Evolutionary conservation across 2,113 vertebrate species (phyloP).

Genomic region (Heptranchias perlo): DNA sequence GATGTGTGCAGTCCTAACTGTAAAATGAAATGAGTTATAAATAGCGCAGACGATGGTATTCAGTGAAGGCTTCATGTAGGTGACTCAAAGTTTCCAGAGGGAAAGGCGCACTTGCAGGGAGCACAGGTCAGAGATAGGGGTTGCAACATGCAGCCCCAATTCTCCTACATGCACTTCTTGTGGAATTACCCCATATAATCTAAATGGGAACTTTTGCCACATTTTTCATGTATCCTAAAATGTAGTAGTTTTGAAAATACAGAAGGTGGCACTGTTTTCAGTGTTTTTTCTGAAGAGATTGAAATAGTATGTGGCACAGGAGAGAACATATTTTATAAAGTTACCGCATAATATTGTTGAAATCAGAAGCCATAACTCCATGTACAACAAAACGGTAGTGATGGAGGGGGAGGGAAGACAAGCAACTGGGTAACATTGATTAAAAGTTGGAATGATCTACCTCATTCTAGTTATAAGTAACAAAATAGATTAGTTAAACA

Average conservation of each 20-base stretch:
- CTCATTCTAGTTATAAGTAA: not conserved
- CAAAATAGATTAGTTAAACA: not conserved
- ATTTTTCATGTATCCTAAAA: not conserved
- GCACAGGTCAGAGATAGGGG: not conserved
- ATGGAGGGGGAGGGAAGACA: not conserved
- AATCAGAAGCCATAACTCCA: not conserved
- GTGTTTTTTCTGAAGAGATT: not conserved
- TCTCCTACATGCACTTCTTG: not conserved
- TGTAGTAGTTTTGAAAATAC: not conserved
- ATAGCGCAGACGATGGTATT: not conserved
- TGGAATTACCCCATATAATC: not conserved
- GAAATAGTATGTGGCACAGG: not conserved
- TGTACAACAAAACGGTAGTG: not conserved
- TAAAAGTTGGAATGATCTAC: not conserved
- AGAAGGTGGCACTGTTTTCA: conserved; percentile 28
- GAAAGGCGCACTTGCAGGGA: not conserved
- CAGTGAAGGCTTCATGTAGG: not conserved
- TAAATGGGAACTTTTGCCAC: not conserved
- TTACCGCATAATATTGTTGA: not conserved
- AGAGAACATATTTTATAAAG: not conserved
- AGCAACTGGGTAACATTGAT: not conserved
- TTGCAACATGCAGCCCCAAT: not conserved
- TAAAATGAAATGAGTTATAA: not conserved
- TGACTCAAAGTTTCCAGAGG: not conserved
- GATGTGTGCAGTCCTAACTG: not conserved